Conservation (phyloP, 2,113 vertebrate genomes). For the Ceratotherium simum region DNA sequence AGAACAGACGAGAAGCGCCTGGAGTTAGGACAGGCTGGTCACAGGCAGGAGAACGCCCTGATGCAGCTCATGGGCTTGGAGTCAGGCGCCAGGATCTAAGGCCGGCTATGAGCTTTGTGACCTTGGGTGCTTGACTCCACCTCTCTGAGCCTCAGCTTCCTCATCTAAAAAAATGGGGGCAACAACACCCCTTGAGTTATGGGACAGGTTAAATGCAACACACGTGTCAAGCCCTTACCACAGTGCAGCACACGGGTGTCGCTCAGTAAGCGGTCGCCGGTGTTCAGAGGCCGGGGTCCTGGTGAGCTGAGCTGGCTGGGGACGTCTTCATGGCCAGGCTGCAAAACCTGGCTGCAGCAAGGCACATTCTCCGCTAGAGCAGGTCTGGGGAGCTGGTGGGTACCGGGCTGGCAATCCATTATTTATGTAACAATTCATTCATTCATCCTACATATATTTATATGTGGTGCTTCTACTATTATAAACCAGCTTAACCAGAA, state of each 20-base stretch:
- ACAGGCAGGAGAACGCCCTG: accelerated
- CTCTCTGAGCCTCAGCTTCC: not conserved
- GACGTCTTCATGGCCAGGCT: not conserved
- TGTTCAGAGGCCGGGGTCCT: not conserved
- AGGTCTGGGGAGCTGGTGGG: not conserved
- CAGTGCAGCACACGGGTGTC: accelerated
- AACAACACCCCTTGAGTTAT: not conserved
- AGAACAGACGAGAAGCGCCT: not conserved
- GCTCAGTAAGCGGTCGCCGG: not conserved
- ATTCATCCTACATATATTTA: not conserved
- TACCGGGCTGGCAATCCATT: accelerated
- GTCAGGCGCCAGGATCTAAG: not conserved
- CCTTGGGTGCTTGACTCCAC: not conserved
- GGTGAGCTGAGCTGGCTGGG: too few relatives aligned
- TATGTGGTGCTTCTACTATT: not conserved
- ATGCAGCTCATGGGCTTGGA: not conserved
- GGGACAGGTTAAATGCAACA: not conserved
- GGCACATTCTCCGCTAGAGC: not conserved
- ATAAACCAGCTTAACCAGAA: not conserved
- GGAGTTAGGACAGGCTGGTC: accelerated
- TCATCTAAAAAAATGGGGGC: not conserved
- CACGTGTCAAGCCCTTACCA: not conserved
- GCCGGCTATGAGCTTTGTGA: not conserved
- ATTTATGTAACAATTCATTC: not conserved
- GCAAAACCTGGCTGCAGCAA: not conserved